Evolutionary conservation across 35 echinoderm and acorn worm species (phyloP), one percentile per base, ranked within the genome.

Genomic region (Eucidaris tribuloides): DNA sequence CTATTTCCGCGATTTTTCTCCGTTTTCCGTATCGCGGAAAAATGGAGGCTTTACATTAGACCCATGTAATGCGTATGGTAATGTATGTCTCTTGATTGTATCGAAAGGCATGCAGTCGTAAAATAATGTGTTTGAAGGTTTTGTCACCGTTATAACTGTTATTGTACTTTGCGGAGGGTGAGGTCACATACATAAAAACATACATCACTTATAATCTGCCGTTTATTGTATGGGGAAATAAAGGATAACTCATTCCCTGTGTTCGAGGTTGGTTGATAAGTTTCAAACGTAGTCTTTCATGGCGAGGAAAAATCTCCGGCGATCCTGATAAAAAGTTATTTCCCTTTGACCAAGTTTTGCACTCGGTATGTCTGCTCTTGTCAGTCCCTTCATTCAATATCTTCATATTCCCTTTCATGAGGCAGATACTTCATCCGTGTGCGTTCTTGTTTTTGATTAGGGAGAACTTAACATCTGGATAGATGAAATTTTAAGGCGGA

Each of bases 281-380:
- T 74, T 40, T 40, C 68, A 42, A 42, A 74, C 68, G 68, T 22
- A 20, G 68, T 44, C 68, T 74, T 74, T 36, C 68, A 40, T 74
- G 68, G 38, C 18, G 44, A 74, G 68, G 68, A 74, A 74, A 74
- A 74, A 33, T 40, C 68, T 41, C 68, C 7, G 68, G 68, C 68
- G 25, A 74, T 74, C 41, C 35, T 40, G 24, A 40, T 74, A 40
- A 74, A 74, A 40, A 74, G 34, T 74, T 74, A 44, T 74, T 74
- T 74, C 68, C 61, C 68, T 41, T 74, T 44, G 68, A 74, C 44
- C 68, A 33, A 74, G 15, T 74, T 74, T 13, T 68, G 35, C 38
- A 74, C n/a, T n/a, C 48, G 48, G 9, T n/a, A 52, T 52, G 48
- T 52, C n/a, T 52, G n/a, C 48, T 52, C 48, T 52, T 52, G 9